Evolutionary conservation across 2,113 vertebrate species (phyloP).

Genomic region (Ranitomeya variabilis): DNA sequence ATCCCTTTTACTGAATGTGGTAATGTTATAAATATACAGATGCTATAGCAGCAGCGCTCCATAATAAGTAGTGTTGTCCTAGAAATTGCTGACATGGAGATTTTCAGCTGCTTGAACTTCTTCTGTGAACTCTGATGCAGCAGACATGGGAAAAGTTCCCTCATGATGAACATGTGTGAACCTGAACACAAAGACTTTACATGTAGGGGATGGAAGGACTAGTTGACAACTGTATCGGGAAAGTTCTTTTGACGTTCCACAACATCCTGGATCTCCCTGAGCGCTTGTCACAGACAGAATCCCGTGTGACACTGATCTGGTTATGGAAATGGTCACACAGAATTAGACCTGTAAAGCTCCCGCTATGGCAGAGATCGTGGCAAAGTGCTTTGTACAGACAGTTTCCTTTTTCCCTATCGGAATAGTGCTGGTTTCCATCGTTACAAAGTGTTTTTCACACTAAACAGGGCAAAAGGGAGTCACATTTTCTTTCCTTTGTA

Average conservation of each 20-base stretch:
- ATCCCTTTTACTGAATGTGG: not conserved
- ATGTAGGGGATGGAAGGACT: not conserved
- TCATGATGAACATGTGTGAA: not conserved
- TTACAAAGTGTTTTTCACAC: constrained; percentile 15
- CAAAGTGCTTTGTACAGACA: not conserved
- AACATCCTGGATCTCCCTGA: constrained; percentile 3
- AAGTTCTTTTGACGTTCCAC: not conserved
- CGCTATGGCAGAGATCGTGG: not conserved
- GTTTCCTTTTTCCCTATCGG: not conserved
- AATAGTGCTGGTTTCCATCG: constrained; percentile 5
- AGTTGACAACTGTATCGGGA: not conserved
- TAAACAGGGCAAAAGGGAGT: not conserved
- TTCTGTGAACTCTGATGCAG: not conserved
- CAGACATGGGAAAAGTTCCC: not conserved
- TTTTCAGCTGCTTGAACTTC: not conserved
- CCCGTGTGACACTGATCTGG: constrained; percentile 23
- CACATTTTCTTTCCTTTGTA: constrained; percentile 40
- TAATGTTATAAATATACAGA: not conserved
- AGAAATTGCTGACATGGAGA: constrained; percentile 1
- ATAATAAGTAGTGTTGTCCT: not conserved
- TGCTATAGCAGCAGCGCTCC: not conserved
- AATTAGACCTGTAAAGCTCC: not conserved
- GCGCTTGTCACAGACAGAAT: not conserved
- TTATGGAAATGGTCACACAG: not conserved
- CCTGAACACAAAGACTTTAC: not conserved